Base-by-base conservation (phyloP, 1,140 invertebrate species). In the Orussus abietinus region DNA sequence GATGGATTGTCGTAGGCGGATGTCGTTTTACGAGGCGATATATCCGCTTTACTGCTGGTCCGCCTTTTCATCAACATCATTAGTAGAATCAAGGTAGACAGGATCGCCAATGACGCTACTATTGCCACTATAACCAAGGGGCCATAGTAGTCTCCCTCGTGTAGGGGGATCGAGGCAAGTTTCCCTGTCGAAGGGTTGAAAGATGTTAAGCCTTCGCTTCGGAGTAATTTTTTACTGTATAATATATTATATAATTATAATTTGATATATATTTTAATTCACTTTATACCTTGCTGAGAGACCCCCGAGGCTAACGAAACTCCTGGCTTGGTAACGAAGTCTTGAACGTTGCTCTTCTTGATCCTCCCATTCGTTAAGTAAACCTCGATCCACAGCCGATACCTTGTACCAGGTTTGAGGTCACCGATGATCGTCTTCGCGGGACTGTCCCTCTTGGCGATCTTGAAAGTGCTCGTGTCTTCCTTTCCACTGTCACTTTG, bases 1-100 rank as follows among this genome's bases (percentile, higher is more conserved):
- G 89, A 90, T 38, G 90, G 90, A 77, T 93, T 94, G 67, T 94
- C 90, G 62, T 93, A 93, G 29, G 90, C 88, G 5, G 89, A 84
- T 35, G 84, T 78, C 10, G 81, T 83, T 38, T 85, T 83, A 55
- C 83, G 78, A 21, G 81, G 75, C n/a, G 82, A 80, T 48, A 78
- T 78, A 19, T 72, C 71, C 20, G 77, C 77, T 49, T 78, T 79
- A 46, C 72, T 76, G 53, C 77, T 77, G 9, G 75, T 77, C 49
- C 90, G 83, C 56, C 86, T 77, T 53, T 84, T 78, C 55, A 92
- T 77, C 12, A 93, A 74, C 50, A 92, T 84, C 51, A 92, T 77
- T 26, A 91, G 70, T 15, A 93, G 67, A 41, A 89, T 79, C 9
- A 92, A 65, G 11, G 90, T 86, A 9, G 85, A 86, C 42, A 92